Conservation (phyloP, 2,113 vertebrate species). For the Tonatia bakeri region DNA sequence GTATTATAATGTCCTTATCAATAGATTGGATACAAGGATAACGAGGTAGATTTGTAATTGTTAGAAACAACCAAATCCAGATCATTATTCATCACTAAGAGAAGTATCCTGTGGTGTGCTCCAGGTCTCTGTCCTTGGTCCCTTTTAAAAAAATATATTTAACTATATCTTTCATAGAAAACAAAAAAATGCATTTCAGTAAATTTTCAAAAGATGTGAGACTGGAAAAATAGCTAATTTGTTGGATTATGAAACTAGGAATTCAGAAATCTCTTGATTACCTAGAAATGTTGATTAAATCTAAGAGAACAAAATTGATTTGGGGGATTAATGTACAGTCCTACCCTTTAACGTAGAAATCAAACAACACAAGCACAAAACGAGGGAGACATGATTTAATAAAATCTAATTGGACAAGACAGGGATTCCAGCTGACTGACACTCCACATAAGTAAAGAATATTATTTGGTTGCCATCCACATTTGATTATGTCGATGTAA, state of each 20-base stretch:
- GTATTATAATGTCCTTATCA: background rate
- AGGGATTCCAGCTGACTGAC: background rate
- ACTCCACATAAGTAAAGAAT: background rate
- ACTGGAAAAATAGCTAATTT: background rate
- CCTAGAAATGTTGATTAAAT: background rate
- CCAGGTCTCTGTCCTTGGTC: background rate
- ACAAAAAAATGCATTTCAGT: background rate
- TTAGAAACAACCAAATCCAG: background rate
- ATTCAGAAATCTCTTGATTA: background rate
- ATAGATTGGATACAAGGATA: background rate
- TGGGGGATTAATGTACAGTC: background rate
- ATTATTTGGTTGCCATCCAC: background rate
- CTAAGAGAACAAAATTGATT: background rate
- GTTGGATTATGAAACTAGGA: background rate
- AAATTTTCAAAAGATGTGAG: background rate
- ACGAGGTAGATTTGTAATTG: background rate
- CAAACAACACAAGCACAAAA: background rate
- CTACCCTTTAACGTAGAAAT: background rate
- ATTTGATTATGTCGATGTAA: background rate
- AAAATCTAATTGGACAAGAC: background rate
- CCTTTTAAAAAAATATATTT: background rate
- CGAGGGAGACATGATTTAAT: background rate
- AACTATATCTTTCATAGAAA: background rate
- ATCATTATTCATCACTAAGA: background rate
- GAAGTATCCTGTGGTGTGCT: background rate